These are phyloP conservation scores for Papilio gigon DNA, from an alignment of 2,888 invertebrate species.

Conservation along the genomic window DNA sequence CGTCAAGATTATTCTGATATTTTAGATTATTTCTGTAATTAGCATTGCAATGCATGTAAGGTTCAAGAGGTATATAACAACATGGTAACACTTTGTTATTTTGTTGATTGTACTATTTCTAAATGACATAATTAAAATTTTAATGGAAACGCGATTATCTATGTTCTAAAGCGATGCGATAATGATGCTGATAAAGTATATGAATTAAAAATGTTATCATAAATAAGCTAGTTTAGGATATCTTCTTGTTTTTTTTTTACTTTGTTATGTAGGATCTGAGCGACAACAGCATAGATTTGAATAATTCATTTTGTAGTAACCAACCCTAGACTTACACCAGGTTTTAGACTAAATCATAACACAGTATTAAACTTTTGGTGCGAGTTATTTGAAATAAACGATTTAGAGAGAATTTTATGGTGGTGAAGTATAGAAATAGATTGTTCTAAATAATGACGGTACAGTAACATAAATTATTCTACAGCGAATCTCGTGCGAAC, in stretches of 20 bases:
- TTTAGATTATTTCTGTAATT: background rate
- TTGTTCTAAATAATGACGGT: no score
- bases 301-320: no score
- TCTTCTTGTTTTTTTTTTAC: background rate
- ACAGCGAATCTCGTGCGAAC: background rate
- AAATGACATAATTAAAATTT: background rate
- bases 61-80: background rate
- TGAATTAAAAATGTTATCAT: no score
- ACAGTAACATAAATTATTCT: background rate
- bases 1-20: background rate
- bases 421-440: no score
- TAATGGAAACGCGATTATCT: background rate
- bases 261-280: no score
- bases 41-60: background rate
- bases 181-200: background rate
- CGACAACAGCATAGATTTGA: no score
- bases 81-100: background rate
- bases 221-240: background rate
- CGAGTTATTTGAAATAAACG: no score
- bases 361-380: no score
- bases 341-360: no score
- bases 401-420: no score
- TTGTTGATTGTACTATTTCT: background rate
- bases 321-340: no score
- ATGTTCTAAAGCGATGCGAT: constrained; percentile 7